These are phyloP conservation scores for Orthonevra nobilis DNA, from an alignment of 2,888 invertebrate species.

Conservation along the genomic window DNA sequence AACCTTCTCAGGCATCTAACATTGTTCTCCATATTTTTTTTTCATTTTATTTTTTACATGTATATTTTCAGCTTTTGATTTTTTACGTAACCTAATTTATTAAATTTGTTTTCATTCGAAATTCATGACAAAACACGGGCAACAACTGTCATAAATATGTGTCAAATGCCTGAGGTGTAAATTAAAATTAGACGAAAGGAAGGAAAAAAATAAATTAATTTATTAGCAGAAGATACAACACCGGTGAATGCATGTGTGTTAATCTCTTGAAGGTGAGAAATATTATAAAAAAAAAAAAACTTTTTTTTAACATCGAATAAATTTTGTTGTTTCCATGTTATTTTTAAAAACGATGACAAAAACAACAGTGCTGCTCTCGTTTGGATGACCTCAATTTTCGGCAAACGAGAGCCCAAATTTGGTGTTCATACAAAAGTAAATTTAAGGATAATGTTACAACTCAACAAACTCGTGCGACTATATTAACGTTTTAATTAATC, in stretches of 20 bases:
- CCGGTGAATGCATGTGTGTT: too few relatives aligned
- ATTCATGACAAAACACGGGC: slow-evolving; percentile 17
- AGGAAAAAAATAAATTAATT: not conserved
- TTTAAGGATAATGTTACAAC: not conserved
- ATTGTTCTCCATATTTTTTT: too few relatives aligned
- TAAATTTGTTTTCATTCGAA: not conserved
- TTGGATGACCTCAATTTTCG: slow-evolving; percentile 9
- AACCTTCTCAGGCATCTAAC: too few relatives aligned
- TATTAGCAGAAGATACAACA: not conserved
- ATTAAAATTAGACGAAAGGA: slow-evolving; percentile 12
- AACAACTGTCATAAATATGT: slow-evolving; percentile 35
- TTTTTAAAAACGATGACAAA: not conserved
- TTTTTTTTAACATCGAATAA: not conserved
- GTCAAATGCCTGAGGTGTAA: slow-evolving; percentile 42
- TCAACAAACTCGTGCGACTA: slow-evolving; percentile 22
- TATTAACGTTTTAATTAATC: slow-evolving; percentile 64
- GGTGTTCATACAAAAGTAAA: not conserved
- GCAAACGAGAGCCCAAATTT: slow-evolving; percentile 20
- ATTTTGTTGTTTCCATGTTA: not conserved
- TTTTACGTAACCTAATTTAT: slow-evolving; percentile 9
- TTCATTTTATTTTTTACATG: not conserved
- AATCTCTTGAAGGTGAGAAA: not conserved
- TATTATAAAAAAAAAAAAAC: not conserved
- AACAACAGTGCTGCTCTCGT: not conserved
- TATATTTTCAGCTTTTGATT: too few relatives aligned